Evolutionary conservation across 2,113 vertebrate species (phyloP).

Genomic region (Pelvicachromis taeniatus): DNA sequence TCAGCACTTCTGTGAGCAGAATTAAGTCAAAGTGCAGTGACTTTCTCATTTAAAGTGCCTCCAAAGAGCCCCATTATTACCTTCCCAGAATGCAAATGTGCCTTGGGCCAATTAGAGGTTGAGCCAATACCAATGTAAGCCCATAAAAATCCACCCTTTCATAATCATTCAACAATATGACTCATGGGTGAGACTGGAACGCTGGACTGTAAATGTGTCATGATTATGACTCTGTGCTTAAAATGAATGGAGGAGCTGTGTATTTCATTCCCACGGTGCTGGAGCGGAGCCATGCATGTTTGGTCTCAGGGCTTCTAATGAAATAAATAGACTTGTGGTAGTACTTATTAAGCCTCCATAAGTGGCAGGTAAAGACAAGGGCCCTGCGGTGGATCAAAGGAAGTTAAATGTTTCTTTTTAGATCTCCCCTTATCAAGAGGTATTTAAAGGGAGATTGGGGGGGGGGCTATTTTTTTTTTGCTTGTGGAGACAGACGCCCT

Average conservation of each 20-base stretch:
- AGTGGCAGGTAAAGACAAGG: constrained; percentile 65
- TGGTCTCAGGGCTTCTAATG: constrained; percentile 56
- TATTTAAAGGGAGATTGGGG: constrained; percentile 44
- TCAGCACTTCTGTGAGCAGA: constrained; percentile 64
- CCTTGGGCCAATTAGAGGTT: constrained; percentile 66
- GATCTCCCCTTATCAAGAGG: constrained; percentile 61
- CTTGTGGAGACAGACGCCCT: constrained; percentile 67
- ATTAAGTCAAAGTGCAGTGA: constrained; percentile 68
- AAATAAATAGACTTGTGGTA: constrained; percentile 68
- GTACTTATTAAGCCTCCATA: constrained; percentile 56
- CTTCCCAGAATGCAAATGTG: constrained; percentile 70
- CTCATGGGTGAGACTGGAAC: constrained; percentile 59
- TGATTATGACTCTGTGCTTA: constrained; percentile 51
- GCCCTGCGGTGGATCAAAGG: constrained; percentile 56
- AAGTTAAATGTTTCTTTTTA: constrained; percentile 58
- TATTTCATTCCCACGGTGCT: constrained; percentile 50
- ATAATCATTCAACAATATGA: constrained; percentile 66
- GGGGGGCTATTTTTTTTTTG: constrained; percentile 45
- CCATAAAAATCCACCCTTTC: constrained; percentile 64
- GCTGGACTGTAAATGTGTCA: constrained; percentile 59
- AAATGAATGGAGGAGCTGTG: constrained; percentile 47
- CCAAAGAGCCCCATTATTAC: constrained; percentile 66
- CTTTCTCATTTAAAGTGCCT: constrained; percentile 65
- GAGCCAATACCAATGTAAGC: constrained; percentile 62
- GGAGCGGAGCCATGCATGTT: constrained; percentile 53